A percentile compares a stretch with the other conserved stretches of the same genome.
Evolutionary conservation across 2,113 vertebrate species (phyloP).

Genomic region (Chionis minor): DNA sequence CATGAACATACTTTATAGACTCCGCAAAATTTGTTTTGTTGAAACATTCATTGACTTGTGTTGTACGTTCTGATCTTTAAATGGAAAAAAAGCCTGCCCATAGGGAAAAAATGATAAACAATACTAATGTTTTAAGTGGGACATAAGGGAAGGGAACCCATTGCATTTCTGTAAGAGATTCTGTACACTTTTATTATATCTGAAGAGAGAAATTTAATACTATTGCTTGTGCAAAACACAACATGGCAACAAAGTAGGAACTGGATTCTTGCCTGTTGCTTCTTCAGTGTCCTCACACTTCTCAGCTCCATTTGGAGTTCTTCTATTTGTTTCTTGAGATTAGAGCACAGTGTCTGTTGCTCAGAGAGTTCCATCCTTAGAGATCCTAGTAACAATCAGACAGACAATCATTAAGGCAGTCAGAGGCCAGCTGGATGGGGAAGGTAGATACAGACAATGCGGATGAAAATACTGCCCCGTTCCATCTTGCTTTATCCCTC

Average conservation of each 20-base stretch:
- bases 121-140: not conserved
- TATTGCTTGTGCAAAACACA: not conserved
- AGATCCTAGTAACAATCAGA: slow-evolving; percentile 78
- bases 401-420: not conserved
- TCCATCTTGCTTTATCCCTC: not conserved
- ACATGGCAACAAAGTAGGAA: not conserved
- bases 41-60: not conserved
- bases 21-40: not conserved
- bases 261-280: slow-evolving; percentile 73
- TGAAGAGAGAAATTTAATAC: not conserved
- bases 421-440: not conserved
- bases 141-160: not conserved
- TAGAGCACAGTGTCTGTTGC: slow-evolving; percentile 81
- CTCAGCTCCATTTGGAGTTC: slow-evolving; percentile 82
- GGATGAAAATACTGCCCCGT: not conserved
- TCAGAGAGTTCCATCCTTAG: slow-evolving; percentile 85
- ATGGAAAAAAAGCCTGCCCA: not conserved
- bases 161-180: not conserved
- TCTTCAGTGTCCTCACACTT: slow-evolving; percentile 79
- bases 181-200: not conserved
- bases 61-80: not conserved
- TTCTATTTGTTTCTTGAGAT: slow-evolving; percentile 87
- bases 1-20: not conserved
- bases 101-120: not conserved
- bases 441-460: not conserved